Evolutionary conservation across 2,888 invertebrate genomes (phyloP), one percentile per base, ranked within the genome.

Genomic region (Oligia strigilis): DNA sequence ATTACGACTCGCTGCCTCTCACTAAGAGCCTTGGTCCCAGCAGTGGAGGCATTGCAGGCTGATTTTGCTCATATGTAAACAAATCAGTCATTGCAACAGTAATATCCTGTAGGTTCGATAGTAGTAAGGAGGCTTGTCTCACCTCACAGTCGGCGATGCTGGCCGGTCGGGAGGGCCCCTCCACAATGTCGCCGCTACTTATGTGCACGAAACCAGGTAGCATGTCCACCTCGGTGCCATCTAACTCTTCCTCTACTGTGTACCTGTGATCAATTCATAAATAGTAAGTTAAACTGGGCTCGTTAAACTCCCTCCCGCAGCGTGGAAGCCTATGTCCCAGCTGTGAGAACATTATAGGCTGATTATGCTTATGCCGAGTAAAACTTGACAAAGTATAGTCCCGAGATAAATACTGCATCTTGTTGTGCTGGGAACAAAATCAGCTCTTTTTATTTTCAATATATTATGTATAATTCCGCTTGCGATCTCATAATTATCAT

Each of bases 181-280:
- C 77, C 23, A 87, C 80, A 11, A 89, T 55, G 23, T 76, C 75
- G 0, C 62, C 89, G 23, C 55, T 36, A 14, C 72, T 19, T 19
- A 90, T 73, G 43, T 85, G 49, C 58, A 89, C 78, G 80, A 95
- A 98, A 13, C 97, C 98, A 43, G 97, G 97, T 76, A 95, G 84
- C 78, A 95, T 64, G 52, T 84, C 77, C 11, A 80, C 91, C 83
- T 92, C 93, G 8, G 87, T 71, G 8, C 93, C 93, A 71, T 93
- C 94, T 70, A 93, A 55, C 82, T 93, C 92, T 69, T 91, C 91
- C 13, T 88, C 89, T 17, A 90, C 88, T 0, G 85, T 85, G 85
- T 90, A 62, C 13, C 82, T 82, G 70, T 0, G 2, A n/a, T 70
- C 8, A 65, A 80, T 58, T n/a, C 2, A 84, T 36, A 60, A 72